Conservation (phyloP, 1,140 invertebrate genomes). For the Phthorimaea operculella region DNA sequence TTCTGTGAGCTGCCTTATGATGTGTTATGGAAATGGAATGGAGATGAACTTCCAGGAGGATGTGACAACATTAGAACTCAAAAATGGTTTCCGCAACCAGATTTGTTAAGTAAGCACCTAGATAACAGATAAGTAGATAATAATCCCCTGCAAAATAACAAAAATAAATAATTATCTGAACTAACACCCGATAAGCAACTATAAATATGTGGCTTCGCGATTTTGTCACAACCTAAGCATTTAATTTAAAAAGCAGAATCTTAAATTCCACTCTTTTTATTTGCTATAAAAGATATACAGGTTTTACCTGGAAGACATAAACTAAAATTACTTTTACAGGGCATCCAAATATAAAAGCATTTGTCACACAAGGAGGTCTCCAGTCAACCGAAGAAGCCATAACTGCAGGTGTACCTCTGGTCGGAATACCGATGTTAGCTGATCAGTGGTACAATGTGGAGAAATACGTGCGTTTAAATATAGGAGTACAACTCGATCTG, state of each 20-base stretch:
- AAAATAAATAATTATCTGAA: too few species aligned
- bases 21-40: constrained; percentile 59
- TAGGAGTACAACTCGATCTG: not conserved
- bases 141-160: too few species aligned
- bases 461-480: constrained; percentile 3
- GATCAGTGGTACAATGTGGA: constrained; percentile 26
- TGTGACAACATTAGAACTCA: constrained; percentile 50
- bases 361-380: constrained; percentile 71
- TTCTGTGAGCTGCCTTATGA: constrained; percentile 38
- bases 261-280: too few species aligned
- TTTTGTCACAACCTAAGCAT: too few species aligned
- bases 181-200: too few species aligned
- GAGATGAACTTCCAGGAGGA: constrained; percentile 26
- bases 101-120: constrained; percentile 54
- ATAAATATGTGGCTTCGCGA: too few species aligned
- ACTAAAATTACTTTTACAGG: too few species aligned
- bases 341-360: constrained; percentile 64
- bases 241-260: too few species aligned
- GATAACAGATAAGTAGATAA: too few species aligned
- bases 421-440: constrained; percentile 42
- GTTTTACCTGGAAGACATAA: too few species aligned
- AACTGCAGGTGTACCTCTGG: constrained; percentile 63
- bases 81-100: constrained; percentile 55
- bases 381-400: constrained; percentile 69
- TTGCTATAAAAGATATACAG: too few species aligned